Conservation (phyloP, 2,113 vertebrate genomes). For the Ramphastos sulfuratus region DNA sequence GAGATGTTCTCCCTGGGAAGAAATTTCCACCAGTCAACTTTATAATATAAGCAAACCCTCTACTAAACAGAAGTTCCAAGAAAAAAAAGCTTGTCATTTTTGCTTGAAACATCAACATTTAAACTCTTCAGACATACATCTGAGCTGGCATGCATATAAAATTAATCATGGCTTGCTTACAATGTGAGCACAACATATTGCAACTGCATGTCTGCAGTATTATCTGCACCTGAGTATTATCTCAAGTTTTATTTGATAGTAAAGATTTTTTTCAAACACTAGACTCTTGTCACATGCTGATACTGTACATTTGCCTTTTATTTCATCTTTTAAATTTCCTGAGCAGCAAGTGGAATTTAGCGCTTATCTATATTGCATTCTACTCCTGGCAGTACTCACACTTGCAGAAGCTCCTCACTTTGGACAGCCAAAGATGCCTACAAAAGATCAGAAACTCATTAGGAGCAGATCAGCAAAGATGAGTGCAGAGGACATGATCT, state of each 20-base stretch:
- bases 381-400: constrained; percentile 73
- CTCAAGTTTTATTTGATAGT: not conserved
- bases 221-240: not conserved
- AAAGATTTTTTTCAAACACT: not conserved
- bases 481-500: not conserved
- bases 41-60: not conserved
- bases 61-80: not conserved
- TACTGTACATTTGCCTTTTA: not conserved
- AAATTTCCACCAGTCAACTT: not conserved
- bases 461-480: not conserved
- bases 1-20: not conserved
- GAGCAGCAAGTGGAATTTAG: not conserved
- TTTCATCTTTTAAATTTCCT: not conserved
- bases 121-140: not conserved
- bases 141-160: not conserved
- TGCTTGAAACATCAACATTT: not conserved
- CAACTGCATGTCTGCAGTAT: not conserved
- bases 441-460: constrained; percentile 40
- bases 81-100: not conserved
- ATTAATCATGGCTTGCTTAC: not conserved
- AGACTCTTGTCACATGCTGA: not conserved
- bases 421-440: constrained; percentile 72
- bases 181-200: not conserved
- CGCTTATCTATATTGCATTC: not conserved
- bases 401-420: constrained; percentile 76